Base-by-base conservation (phyloP, 2,797 vertebrate species). In the Sylvia borin region DNA sequence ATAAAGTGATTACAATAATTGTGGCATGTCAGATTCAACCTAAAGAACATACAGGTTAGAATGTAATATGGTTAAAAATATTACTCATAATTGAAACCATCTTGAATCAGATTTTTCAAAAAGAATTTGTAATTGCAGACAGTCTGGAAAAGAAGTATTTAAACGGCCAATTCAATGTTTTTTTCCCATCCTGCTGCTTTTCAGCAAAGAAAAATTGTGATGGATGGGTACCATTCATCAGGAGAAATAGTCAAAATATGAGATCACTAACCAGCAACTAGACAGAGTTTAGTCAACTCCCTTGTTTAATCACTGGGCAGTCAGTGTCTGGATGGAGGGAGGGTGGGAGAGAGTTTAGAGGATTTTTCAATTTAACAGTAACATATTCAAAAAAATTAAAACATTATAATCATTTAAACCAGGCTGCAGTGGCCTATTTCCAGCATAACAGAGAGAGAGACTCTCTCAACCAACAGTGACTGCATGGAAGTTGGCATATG, bases 191-290 rank as follows among this genome's bases (percentile, higher is more conserved):
- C 85, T 58, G 90, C 53, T 75, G 90, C 84, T 93, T 93, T 93
- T 90, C 62, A 85, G 60, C 13, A 58, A 73, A 77, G 78, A 90
- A 92, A 96, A 92, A 79, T 60, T 50, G 50, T 95, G 93, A 94
- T 70, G 70, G 91, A 88, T 92, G 47, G 94, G 57, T 78, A 93
- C 29, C 57, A 81, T 85, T 88, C 78, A 94, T 77, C 88, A 92
- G 40, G 31, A 92, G 67, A 95, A 97, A 96, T 27, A 95, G 94
- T 86, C 91, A 92, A 90, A 97, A 91, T 50, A 95, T 80, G 90
- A 91, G 89, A 84, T 96, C 95, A 93, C 85, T 95, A 94, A 91
- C 80, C 85, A 95, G 80, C 62, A 92, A 90, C 78, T 68, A 95
- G 88, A 88, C 93, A 94, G 62, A 62, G 47, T 88, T 92, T 88